Conservation (phyloP, 2,888 invertebrate genomes). For the Elysia crispata region DNA sequence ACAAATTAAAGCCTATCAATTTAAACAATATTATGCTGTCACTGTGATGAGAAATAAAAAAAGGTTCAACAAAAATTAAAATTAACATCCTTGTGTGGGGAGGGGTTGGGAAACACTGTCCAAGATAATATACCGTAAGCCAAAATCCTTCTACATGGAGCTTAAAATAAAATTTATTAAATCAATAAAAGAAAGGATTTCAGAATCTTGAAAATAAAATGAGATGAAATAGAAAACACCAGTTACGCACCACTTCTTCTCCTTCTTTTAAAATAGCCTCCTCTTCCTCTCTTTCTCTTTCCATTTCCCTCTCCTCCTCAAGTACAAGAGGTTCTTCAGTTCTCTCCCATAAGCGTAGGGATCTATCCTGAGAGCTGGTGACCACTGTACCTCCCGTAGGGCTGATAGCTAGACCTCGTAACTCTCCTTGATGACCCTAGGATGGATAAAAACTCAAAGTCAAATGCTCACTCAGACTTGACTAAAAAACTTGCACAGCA, state of each 20-base stretch:
- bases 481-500: too few species aligned
- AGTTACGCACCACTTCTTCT: slow-evolving; percentile 25
- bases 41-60: too few species aligned
- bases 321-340: slow-evolving; percentile 93
- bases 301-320: slow-evolving; percentile 90
- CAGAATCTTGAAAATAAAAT: neutral
- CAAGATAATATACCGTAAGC: too few species aligned
- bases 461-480: too few species aligned
- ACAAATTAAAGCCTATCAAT: too few species aligned
- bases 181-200: neutral
- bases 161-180: too few species aligned
- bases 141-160: too few species aligned
- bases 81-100: too few species aligned
- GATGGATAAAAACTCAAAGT: too few species aligned
- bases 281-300: slow-evolving; percentile 54
- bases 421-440: slow-evolving; percentile 90
- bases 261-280: slow-evolving; percentile 39
- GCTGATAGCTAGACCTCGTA: slow-evolving; percentile 86
- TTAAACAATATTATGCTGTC: too few species aligned
- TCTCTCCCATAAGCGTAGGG: slow-evolving; percentile 90
- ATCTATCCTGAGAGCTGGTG: slow-evolving; percentile 91
- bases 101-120: too few species aligned
- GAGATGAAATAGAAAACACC: neutral
- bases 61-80: too few species aligned
- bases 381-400: slow-evolving; percentile 87